These are phyloP conservation scores for Platycheirus albimanus DNA, from an alignment of 2,888 invertebrate genomes.

Conservation along the genomic window DNA sequence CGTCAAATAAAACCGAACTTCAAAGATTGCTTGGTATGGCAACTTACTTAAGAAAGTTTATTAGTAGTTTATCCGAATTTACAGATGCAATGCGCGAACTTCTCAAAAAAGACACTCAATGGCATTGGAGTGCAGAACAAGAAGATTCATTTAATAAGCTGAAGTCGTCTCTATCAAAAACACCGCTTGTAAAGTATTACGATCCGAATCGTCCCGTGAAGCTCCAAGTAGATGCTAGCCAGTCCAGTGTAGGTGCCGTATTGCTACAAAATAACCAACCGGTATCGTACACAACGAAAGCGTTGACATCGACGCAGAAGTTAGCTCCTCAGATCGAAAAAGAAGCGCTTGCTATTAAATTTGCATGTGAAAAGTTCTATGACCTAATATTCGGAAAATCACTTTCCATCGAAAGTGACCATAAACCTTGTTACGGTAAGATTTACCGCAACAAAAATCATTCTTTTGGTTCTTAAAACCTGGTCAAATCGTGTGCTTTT, in stretches of 20 bases:
- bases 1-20: conserved; percentile 33
- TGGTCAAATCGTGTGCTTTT: too few relatives aligned
- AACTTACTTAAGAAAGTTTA: conserved; percentile 43
- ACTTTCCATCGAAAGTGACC: conserved; percentile 75
- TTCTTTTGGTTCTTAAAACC: too few relatives aligned
- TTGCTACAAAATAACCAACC: conserved; percentile 36
- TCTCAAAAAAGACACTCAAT: conserved; percentile 44
- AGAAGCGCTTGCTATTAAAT: conserved; percentile 34
- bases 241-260: conserved; percentile 30
- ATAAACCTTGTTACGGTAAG: too few relatives aligned
- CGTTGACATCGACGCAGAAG: conserved; percentile 25
- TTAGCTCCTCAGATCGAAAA: conserved; percentile 29
- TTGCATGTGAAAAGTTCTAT: conserved; percentile 75
- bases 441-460: too few relatives aligned
- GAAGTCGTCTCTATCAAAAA: conserved; percentile 28
- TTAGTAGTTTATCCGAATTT: conserved; percentile 41
- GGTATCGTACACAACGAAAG: conserved; percentile 26
- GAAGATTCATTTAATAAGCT: conserved; percentile 33
- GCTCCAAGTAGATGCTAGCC: conserved; percentile 41
- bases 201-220: conserved; percentile 27
- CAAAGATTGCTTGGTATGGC: conserved; percentile 46
- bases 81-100: conserved; percentile 43
- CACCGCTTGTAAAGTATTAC: conserved; percentile 24
- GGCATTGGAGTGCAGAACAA: conserved; percentile 25
- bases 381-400: conserved; percentile 37